Base-by-base conservation (phyloP, 2,888 invertebrate genomes). In the Cantharis flavilabris region DNA sequence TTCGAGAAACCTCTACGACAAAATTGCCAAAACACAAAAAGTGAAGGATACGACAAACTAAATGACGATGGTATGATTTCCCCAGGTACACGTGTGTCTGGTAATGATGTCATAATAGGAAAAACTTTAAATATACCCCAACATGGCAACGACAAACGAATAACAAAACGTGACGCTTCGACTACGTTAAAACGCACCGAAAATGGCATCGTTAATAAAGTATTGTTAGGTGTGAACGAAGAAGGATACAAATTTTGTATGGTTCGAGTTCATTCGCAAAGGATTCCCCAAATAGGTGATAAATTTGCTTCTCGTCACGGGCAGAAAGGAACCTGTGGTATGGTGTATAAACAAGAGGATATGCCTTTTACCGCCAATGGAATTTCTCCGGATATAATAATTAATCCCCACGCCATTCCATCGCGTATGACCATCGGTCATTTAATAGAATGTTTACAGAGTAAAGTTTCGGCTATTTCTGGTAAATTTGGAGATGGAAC, bases 391-490 rank as follows among this genome's bases (percentile, higher is more conserved):
- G 99, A 99, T 88, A 98, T 99, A 85, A 99, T 99, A 84, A 99
- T 99, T 87, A 99, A 99, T 89, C 99, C 99, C 70, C 99, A 99
- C 87, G 99, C 99, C 88, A 98, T 99, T 87, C 99, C 99, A 73
- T 98, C 98, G 83, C 98, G 99, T 93, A 99, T 99, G 99, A 99
- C 99, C 87, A 98, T 99, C 92, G 99, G 99, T 89, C 99, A 99
- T 91, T 98, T 99, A 92, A 99, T 99, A 89, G 99, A 99, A 89
- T 99, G 99, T 88, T 94, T 99, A 83, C 99, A 99, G 90, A 98
- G 97, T 70, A 95, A 94, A 86, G 92, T 92, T 71, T 91, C 90
- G 0, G 95, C 98, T 0, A 98, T 98, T 87, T 98, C 97, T 89
- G 99, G 99, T 16, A 99, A 99, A 92, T 99, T 99, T 84, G 99